Evolutionary conservation across 2,797 vertebrate species (phyloP).

Genomic region (Melanotaenia maccullochi): DNA sequence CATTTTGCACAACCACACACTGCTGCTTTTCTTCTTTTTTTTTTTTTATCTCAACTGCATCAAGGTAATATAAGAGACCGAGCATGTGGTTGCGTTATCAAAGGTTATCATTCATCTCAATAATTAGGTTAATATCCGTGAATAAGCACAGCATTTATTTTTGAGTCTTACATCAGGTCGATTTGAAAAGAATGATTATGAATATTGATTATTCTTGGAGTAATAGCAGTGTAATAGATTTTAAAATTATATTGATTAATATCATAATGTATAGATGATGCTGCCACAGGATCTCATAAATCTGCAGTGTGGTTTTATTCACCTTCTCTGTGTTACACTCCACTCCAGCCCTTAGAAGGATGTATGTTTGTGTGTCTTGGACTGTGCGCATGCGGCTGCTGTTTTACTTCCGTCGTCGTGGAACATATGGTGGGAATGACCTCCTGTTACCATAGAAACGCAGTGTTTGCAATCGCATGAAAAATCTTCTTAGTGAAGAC

Average conservation of each 20-base stretch:
- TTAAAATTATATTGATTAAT: background rate
- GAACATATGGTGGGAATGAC: slow-evolving; percentile 74
- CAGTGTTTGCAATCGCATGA: slow-evolving; percentile 62
- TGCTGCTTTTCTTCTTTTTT: slow-evolving; percentile 2
- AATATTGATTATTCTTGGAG: background rate
- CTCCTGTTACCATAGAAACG: slow-evolving; percentile 79
- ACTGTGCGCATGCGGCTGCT: slow-evolving; percentile 28
- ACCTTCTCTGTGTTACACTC: slow-evolving; percentile 3
- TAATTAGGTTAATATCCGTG: background rate
- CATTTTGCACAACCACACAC: slow-evolving; percentile 32
- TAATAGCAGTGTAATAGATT: background rate
- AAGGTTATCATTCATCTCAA: slow-evolving; percentile 9
- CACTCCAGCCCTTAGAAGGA: background rate
- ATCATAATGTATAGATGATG: background rate
- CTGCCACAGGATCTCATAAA: slow-evolving; percentile 27
- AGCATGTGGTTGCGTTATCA: background rate
- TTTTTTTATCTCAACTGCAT: slow-evolving; percentile 31
- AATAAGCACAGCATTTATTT: background rate
- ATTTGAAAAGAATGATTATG: slow-evolving; percentile 5
- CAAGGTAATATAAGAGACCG: slow-evolving; percentile 12
- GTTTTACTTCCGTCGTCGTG: slow-evolving; percentile 36
- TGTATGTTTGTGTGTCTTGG: slow-evolving; percentile 21
- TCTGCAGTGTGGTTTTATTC: slow-evolving; percentile 17
- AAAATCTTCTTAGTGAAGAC: slow-evolving; percentile 50
- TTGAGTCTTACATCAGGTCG: background rate